Percentiles rank a stretch among this genome's conserved stretches.
phyloP scores from a whole-genome alignment of 2,888 invertebrate species.

The Sphaerophoria rueppellii region DNA sequence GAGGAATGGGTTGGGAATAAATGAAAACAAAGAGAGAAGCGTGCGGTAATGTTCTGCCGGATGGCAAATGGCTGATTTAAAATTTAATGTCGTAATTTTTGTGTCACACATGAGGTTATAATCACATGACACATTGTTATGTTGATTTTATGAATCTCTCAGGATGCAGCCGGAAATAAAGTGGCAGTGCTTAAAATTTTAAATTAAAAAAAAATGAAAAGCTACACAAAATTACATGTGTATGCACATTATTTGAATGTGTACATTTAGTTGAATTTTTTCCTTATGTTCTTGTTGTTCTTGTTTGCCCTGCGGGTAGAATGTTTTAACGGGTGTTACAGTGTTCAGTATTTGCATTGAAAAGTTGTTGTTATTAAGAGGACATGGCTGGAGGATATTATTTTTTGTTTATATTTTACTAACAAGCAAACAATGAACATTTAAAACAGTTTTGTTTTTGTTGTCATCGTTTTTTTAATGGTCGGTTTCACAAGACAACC shows the following conservation, averaged over 20 bases:
- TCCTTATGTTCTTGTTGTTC: too few relatives aligned
- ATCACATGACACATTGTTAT: constrained; percentile 73
- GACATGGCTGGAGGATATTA: background rate
- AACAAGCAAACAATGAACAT: too few relatives aligned
- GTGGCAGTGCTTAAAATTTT: constrained; percentile 64
- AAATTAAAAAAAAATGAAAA: constrained; percentile 52
- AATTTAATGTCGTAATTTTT: constrained; percentile 72
- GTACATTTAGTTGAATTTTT: background rate
- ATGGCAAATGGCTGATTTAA: constrained; percentile 69
- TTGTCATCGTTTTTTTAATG: too few relatives aligned
- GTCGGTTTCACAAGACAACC: too few relatives aligned
- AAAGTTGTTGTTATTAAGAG: background rate
- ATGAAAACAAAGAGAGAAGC: background rate
- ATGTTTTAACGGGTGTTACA: constrained; percentile 16
- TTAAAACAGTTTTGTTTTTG: too few relatives aligned
- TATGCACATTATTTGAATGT: too few relatives aligned
- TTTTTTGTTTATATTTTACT: background rate
- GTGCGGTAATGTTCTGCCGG: constrained; percentile 36
- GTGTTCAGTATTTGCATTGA: background rate
- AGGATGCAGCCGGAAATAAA: constrained; percentile 51
- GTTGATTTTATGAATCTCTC: constrained; percentile 68
- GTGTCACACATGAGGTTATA: constrained; percentile 73
- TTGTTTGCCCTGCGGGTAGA: background rate
- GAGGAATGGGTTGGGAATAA: background rate
- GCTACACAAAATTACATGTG: background rate